Evolutionary conservation across 2,113 vertebrate genomes (phyloP).

Genomic region (Turnix velox): DNA sequence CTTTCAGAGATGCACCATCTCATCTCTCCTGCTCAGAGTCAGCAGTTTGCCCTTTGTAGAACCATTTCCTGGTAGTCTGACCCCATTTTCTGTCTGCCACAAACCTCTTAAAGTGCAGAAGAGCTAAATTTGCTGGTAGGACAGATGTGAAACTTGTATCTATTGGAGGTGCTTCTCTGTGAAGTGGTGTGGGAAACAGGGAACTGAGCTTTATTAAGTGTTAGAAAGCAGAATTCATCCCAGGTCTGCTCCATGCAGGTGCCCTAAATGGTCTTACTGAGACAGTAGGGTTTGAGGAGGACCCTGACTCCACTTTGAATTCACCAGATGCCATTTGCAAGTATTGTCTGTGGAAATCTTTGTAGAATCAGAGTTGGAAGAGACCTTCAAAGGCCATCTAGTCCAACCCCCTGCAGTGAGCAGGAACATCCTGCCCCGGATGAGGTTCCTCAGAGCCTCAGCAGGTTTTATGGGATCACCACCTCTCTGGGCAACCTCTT

Average conservation of each 20-base stretch:
- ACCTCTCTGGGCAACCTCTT: too few relatives aligned
- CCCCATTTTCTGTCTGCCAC: not conserved
- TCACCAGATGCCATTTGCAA: not conserved
- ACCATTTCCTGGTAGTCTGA: not conserved
- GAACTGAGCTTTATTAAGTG: not conserved
- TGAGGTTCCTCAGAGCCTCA: too few relatives aligned
- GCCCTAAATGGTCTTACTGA: not conserved
- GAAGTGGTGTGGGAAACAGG: not conserved
- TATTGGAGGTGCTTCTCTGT: not conserved
- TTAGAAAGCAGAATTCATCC: not conserved
- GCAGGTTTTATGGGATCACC: too few relatives aligned
- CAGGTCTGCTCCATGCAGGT: not conserved
- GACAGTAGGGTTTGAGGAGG: not conserved
- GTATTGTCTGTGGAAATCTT: not conserved
- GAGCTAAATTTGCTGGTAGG: not conserved
- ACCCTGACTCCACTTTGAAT: not conserved
- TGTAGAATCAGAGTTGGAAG: accelerated
- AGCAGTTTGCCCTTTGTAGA: not conserved
- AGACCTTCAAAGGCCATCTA: too few relatives aligned
- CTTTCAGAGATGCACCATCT: not conserved
- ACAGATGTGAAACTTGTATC: not conserved
- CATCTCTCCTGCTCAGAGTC: not conserved
- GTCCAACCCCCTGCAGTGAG: too few relatives aligned
- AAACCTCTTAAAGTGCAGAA: not conserved
- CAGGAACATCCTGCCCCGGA: too few relatives aligned